These are phyloP conservation scores for Ladona fulva DNA, from an alignment of 1,140 invertebrate species.

Conservation along the genomic window DNA sequence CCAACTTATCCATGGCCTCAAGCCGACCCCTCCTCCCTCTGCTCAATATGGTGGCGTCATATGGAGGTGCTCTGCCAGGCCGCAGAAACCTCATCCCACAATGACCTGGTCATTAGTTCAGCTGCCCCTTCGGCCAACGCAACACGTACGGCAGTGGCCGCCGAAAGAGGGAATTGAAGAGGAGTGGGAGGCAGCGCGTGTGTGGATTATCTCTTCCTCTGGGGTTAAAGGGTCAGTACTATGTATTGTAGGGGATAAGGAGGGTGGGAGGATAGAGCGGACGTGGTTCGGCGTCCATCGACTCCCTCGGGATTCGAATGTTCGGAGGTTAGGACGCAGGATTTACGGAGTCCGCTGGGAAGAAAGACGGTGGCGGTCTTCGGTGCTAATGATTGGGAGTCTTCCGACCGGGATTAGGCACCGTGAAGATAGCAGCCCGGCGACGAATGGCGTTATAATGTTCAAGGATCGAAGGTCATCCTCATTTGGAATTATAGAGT, in stretches of 20 bases:
- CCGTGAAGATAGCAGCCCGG: too few species aligned
- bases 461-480: too few species aligned
- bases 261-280: background rate
- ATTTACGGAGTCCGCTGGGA: too few species aligned
- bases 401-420: too few species aligned
- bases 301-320: too few species aligned
- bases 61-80: background rate
- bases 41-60: background rate
- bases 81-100: constrained; percentile 3
- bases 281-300: background rate
- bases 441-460: too few species aligned
- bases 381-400: too few species aligned
- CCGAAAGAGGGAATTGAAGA: background rate
- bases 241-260: background rate
- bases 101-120: constrained; percentile 9
- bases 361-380: too few species aligned
- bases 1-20: background rate
- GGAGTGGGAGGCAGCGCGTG: background rate
- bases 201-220: background rate
- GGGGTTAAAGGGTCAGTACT: background rate
- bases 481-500: too few species aligned
- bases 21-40: background rate
- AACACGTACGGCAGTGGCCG: background rate
- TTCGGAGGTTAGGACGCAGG: too few species aligned
- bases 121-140: background rate